These are phyloP conservation scores for Mamestra brassicae DNA, from an alignment of 2,888 invertebrate species.

Conservation along the genomic window DNA sequence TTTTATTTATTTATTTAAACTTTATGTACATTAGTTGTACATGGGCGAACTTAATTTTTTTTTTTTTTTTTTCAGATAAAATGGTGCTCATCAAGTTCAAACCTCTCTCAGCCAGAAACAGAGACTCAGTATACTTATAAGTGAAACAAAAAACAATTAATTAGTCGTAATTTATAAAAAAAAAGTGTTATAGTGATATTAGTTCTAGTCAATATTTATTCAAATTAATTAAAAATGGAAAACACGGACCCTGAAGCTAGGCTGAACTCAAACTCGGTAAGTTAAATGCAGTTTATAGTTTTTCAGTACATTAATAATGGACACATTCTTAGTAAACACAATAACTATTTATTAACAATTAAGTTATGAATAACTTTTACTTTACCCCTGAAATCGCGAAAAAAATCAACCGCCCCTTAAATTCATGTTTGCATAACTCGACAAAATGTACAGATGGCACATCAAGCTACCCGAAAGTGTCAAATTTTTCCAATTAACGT, in stretches of 20 bases:
- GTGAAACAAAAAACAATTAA: not conserved
- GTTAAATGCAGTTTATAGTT: not conserved
- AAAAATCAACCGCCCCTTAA: too few relatives aligned
- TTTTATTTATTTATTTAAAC: too few relatives aligned
- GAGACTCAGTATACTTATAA: conserved; percentile 26
- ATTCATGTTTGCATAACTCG: too few relatives aligned
- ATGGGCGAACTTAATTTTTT: not conserved
- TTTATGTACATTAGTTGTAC: too few relatives aligned
- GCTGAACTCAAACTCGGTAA: conserved; percentile 27
- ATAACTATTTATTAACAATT: too few relatives aligned
- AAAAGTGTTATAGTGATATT: conserved; percentile 51
- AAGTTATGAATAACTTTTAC: too few relatives aligned
- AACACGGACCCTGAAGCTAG: conserved; percentile 44
- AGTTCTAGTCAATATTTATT: conserved; percentile 47
- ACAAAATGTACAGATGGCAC: too few relatives aligned
- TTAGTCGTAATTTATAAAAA: not conserved
- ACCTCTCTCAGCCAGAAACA: not conserved
- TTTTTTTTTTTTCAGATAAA: conserved; percentile 54
- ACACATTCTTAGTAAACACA: too few relatives aligned
- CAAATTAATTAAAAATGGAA: conserved; percentile 33
- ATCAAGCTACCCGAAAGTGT: too few relatives aligned
- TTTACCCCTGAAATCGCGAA: too few relatives aligned
- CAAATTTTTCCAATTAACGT: too few relatives aligned
- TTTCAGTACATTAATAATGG: too few relatives aligned
- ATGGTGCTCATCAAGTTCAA: conserved; percentile 47